Percentiles rank a stretch among this genome's conserved stretches.
Evolutionary conservation across 2,888 invertebrate species (phyloP).

Genomic region (Lacanobia oleracea): DNA sequence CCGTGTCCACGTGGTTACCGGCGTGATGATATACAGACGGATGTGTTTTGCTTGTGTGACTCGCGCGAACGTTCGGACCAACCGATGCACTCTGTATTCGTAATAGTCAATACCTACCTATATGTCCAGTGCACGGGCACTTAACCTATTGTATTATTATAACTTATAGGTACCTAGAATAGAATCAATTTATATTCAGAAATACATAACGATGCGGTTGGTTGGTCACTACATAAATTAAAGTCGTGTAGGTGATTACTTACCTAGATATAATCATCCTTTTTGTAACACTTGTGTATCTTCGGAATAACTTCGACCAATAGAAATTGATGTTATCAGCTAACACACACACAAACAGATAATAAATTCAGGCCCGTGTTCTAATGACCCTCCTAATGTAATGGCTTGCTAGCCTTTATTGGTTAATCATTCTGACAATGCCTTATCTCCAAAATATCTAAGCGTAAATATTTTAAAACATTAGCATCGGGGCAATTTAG

Average conservation of each 20-base stretch:
- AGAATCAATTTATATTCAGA: slow-evolving; percentile 19
- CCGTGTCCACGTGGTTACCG: slow-evolving; percentile 54
- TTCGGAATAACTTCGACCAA: slow-evolving; percentile 4
- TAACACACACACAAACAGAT: neutral
- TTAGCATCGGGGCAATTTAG: neutral
- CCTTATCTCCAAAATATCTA: slow-evolving; percentile 1
- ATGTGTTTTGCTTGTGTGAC: slow-evolving; percentile 38
- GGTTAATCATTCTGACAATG: slow-evolving; percentile 22
- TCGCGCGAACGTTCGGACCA: slow-evolving; percentile 32
- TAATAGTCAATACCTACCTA: slow-evolving; percentile 20
- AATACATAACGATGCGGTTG: slow-evolving; percentile 29
- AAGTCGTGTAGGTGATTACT: slow-evolving; percentile 2
- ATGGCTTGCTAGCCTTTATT: slow-evolving; percentile 7
- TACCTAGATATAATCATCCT: neutral
- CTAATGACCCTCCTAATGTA: slow-evolving; percentile 29
- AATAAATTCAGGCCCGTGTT: neutral
- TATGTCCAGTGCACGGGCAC: slow-evolving; percentile 6
- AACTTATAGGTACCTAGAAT: slow-evolving; percentile 14
- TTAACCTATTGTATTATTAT: slow-evolving; percentile 13
- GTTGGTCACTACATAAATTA: slow-evolving; percentile 20
- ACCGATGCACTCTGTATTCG: slow-evolving; percentile 37
- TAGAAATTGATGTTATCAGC: slow-evolving; percentile 3
- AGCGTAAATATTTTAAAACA: neutral
- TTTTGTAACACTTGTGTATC: slow-evolving; percentile 7
- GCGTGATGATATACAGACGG: slow-evolving; percentile 36